Evolutionary conservation across 2,113 vertebrate genomes (phyloP).

Genomic region (Elephantulus edwardii): DNA sequence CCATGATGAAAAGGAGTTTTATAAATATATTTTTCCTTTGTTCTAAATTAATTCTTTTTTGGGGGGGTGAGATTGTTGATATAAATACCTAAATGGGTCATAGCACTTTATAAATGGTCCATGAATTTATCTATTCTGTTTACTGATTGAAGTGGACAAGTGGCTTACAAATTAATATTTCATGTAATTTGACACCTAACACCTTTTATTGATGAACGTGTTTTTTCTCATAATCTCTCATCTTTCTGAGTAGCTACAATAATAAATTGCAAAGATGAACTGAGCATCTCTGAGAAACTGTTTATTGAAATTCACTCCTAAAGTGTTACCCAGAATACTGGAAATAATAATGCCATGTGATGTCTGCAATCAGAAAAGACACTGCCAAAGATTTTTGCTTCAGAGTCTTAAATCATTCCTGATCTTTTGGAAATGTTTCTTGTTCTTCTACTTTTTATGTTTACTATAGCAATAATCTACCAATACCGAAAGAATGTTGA

Average conservation of each 20-base stretch:
- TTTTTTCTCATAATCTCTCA: slow-evolving; percentile 70
- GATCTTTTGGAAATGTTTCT: slow-evolving; percentile 81
- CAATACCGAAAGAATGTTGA: slow-evolving; percentile 76
- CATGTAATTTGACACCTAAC: slow-evolving; percentile 51
- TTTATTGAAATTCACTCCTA: slow-evolving; percentile 74
- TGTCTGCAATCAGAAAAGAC: slow-evolving; percentile 68
- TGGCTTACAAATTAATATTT: slow-evolving; percentile 71
- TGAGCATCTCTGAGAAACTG: slow-evolving; percentile 74
- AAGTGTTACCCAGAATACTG: slow-evolving; percentile 59
- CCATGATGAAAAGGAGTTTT: slow-evolving; percentile 68
- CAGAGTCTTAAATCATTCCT: slow-evolving; percentile 82
- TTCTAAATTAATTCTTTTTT: slow-evolving; percentile 29
- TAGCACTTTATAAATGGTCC: slow-evolving; percentile 42
- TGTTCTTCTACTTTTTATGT: slow-evolving; percentile 74
- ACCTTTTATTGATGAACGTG: slow-evolving; percentile 65
- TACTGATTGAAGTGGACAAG: slow-evolving; percentile 49
- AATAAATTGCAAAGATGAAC: slow-evolving; percentile 76
- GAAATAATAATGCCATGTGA: slow-evolving; percentile 70
- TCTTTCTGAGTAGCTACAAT: slow-evolving; percentile 63
- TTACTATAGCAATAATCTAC: slow-evolving; percentile 77
- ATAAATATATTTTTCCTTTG: slow-evolving; percentile 51
- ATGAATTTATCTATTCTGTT: slow-evolving; percentile 35
- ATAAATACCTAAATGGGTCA: not conserved
- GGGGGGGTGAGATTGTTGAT: not conserved
- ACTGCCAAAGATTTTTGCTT: slow-evolving; percentile 78